A percentile compares a stretch with the other conserved stretches of the same genome.
These are phyloP conservation scores for Chaetoderma sp. DNA, from an alignment of 2,888 invertebrate species.

Conservation along the genomic window DNA sequence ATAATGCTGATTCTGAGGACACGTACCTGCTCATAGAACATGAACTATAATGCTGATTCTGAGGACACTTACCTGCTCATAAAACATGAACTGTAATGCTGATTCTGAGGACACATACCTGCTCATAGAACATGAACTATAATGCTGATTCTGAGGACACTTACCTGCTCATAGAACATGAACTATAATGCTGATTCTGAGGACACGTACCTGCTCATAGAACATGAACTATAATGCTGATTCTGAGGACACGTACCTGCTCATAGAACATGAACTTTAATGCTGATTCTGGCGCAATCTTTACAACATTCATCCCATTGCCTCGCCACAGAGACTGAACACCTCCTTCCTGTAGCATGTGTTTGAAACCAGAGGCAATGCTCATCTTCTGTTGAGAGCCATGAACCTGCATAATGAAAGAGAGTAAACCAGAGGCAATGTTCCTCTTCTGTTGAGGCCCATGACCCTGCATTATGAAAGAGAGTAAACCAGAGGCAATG, in stretches of 20 bases:
- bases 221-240: too few species aligned
- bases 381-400: conserved; percentile 27
- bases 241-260: conserved; percentile 72
- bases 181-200: conserved; percentile 98
- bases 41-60: too few species aligned
- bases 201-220: too few species aligned
- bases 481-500: neutral
- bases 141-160: too few species aligned
- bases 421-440: neutral
- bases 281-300: conserved; percentile 97
- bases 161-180: conserved; percentile 91
- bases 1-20: too few species aligned
- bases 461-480: conserved; percentile 26
- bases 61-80: too few species aligned
- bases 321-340: conserved; percentile 91
- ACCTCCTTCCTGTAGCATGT: conserved; percentile 93
- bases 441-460: conserved; percentile 16
- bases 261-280: conserved; percentile 98
- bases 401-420: conserved; percentile 27
- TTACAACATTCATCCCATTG: conserved; percentile 96
- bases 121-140: too few species aligned
- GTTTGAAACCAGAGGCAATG: conserved; percentile 74
- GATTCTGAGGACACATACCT: too few species aligned
- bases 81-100: too few species aligned
- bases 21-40: too few species aligned